These are phyloP conservation scores for Drosophila siamana DNA, from an alignment of 2,888 invertebrate genomes.

Conservation along the genomic window DNA sequence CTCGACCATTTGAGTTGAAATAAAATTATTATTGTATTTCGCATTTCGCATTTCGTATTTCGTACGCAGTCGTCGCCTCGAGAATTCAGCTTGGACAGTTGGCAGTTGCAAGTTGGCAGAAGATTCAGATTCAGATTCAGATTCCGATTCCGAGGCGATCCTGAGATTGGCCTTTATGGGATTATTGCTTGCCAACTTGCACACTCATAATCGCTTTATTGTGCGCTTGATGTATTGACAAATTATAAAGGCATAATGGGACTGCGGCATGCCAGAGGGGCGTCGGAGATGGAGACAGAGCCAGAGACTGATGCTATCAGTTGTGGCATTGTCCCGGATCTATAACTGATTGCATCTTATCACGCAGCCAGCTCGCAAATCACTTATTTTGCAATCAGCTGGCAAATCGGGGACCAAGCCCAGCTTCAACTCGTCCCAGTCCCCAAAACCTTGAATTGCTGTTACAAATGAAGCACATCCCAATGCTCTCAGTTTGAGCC, in stretches of 20 bases:
- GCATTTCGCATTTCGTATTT: constrained; percentile 20
- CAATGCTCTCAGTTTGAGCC: constrained; percentile 17
- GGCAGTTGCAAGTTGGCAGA: not conserved
- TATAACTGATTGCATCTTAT: constrained; percentile 72
- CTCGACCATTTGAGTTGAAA: constrained; percentile 62
- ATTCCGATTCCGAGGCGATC: constrained; percentile 1
- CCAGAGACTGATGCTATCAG: not conserved
- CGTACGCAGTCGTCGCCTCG: constrained; percentile 22
- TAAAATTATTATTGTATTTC: constrained; percentile 78
- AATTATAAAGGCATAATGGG: constrained; percentile 68
- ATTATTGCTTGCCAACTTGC: constrained; percentile 36
- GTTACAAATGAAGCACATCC: constrained; percentile 25
- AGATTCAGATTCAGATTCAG: constrained; percentile 11
- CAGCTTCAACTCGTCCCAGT: constrained; percentile 11
- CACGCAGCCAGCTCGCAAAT: constrained; percentile 70
- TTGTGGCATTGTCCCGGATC: constrained; percentile 17
- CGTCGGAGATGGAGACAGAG: not conserved
- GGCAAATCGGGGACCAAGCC: constrained; percentile 29
- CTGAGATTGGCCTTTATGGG: constrained; percentile 31
- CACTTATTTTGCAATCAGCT: constrained; percentile 78
- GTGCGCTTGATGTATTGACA: constrained; percentile 77
- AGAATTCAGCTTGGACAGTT: constrained; percentile 29
- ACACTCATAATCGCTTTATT: constrained; percentile 71
- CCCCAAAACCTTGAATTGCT: constrained; percentile 22
- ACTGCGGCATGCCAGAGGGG: not conserved